Evolutionary conservation across 2,797 vertebrate species (phyloP), one percentile per base, ranked within the genome.

Genomic region (Amblyraja radiata): DNA sequence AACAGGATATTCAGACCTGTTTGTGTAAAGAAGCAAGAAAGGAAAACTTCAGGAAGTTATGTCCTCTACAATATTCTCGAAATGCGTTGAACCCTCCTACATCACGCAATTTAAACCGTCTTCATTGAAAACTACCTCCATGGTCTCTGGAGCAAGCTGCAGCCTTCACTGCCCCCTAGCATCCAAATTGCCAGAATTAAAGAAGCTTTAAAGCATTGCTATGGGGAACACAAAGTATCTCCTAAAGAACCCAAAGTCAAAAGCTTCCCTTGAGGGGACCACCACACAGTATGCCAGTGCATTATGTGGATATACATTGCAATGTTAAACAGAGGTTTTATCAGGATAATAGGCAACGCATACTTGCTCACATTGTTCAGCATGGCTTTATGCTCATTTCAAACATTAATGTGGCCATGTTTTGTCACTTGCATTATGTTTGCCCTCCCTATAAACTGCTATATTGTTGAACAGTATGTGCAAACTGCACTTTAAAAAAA

Each of bases 1-100:
- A 94, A 95, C 94, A 94, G 94, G 95, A 95, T 96, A 95, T 96
- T 96, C 95, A 95, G 95, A 95, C 94, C 94, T 80, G 94, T 93
- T 93, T 94, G 92, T 68, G n/a, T 63, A 93, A 92, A 92, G 90
- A 76, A 79, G 93, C 93, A 93, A 54, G 76, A 90, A 93, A 94
- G 94, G 94, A 93, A 77, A 58, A 88, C 94, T 93, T 78, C 94
- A 93, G 73, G 71, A 92, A 92, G 65, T 92, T 95, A 93, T 71
- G 88, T 93, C 93, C 93, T 94, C 94, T 95, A 94, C 95, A 95
- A 95, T 95, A 95, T 95, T 94, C 93, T 58, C 11, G 0, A 93
- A 95, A 94, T 10, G 93, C 95, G 95, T 95, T 95, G 95, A 95
- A 94, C 91, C 93, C 93, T 94, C 88, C 93, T 92, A 93, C 94